These are phyloP conservation scores for Kryphioiulus occultus DNA, from an alignment of 2,888 invertebrate species.

Conservation along the genomic window DNA sequence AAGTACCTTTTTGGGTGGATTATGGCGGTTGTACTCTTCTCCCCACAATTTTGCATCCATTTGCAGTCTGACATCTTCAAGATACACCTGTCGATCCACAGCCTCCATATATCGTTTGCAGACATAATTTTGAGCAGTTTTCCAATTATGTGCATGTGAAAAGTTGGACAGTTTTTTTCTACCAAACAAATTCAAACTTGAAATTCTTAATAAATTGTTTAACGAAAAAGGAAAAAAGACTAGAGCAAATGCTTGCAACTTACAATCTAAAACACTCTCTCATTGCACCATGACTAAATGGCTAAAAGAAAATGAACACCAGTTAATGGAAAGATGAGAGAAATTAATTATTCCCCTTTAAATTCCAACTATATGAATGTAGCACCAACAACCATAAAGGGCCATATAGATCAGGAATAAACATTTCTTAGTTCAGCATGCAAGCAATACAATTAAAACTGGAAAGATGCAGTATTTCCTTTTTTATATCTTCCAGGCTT, in stretches of 20 bases:
- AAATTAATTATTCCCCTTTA: not conserved
- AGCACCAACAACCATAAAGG: not conserved
- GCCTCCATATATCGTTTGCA: slow-evolving; percentile 67
- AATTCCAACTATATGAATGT: not conserved
- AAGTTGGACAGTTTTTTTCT: slow-evolving; percentile 66
- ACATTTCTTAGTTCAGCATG: not conserved
- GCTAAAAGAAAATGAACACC: slow-evolving; percentile 57
- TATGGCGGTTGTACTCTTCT: slow-evolving; percentile 68
- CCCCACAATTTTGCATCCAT: slow-evolving; percentile 71
- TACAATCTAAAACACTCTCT: slow-evolving; percentile 67
- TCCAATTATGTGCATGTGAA: slow-evolving; percentile 63
- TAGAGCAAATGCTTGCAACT: slow-evolving; percentile 56
- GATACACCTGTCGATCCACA: slow-evolving; percentile 65
- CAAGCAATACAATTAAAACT: no score
- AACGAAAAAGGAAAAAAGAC: not conserved
- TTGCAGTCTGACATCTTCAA: slow-evolving; percentile 69
- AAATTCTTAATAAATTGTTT: not conserved
- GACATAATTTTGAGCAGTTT: slow-evolving; percentile 66
- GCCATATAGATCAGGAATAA: not conserved
- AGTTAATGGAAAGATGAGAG: not conserved
- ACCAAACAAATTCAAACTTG: slow-evolving; percentile 41
- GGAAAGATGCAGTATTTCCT: no score
- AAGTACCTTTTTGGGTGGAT: slow-evolving; percentile 67
- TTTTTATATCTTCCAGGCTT: no score
- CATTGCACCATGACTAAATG: slow-evolving; percentile 69